These are phyloP conservation scores for Sphaerodactylus townsendi DNA, from an alignment of 2,113 vertebrate species.

Conservation along the genomic window DNA sequence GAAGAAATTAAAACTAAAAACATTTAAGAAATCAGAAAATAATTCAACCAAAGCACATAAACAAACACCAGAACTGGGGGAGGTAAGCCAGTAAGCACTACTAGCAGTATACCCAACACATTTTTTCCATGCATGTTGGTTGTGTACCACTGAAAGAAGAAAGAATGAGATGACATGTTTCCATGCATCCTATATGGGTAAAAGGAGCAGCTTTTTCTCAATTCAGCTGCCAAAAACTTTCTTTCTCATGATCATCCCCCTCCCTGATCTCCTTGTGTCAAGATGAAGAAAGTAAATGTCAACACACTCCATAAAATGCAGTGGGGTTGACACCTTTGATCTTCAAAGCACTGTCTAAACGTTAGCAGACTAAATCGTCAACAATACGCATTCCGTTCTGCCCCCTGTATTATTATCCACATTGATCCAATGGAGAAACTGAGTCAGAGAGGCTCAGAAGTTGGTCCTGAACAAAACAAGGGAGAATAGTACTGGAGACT, in stretches of 20 bases:
- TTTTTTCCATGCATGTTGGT: too few species aligned
- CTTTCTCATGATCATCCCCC: conserved; percentile 28
- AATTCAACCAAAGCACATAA: too few species aligned
- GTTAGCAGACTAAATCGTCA: conserved; percentile 61
- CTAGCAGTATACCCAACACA: too few species aligned
- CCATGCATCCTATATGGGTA: not conserved
- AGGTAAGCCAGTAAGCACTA: too few species aligned
- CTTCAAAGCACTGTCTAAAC: conserved; percentile 57
- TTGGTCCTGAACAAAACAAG: conserved; percentile 31
- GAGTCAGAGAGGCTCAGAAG: conserved; percentile 49
- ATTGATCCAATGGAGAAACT: conserved; percentile 55
- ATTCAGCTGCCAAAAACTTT: conserved; percentile 21
- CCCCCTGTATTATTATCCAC: conserved; percentile 38
- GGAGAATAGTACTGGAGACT: conserved; percentile 46
- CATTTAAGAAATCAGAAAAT: too few species aligned
- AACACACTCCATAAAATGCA: conserved; percentile 62
- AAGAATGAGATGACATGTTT: not conserved
- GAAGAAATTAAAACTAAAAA: too few species aligned
- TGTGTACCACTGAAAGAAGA: too few species aligned
- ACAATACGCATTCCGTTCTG: conserved; percentile 32
- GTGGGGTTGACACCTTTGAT: conserved; percentile 53
- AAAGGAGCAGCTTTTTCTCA: conserved; percentile 16
- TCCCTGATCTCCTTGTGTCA: conserved; percentile 53
- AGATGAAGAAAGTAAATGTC: conserved; percentile 62
- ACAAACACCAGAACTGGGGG: too few species aligned